Evolutionary conservation across 2,113 vertebrate genomes (phyloP).

Genomic region (Bufo gargarizans): DNA sequence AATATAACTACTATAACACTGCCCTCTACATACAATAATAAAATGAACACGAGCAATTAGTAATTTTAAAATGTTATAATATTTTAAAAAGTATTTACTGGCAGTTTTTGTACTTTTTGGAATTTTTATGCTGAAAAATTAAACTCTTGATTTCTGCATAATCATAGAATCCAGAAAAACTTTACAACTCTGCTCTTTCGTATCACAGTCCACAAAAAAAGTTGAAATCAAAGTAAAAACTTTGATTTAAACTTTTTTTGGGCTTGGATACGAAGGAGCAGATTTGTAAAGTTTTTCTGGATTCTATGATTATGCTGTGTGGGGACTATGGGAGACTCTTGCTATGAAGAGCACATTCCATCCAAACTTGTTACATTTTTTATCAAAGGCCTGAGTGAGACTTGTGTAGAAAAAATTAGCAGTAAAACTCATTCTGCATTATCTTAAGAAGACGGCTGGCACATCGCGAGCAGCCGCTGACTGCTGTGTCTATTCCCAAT

Average conservation of each 20-base stretch:
- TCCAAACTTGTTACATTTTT: slow-evolving; percentile 35
- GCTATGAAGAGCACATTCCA: background rate
- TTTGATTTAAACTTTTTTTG: background rate
- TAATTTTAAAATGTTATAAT: background rate
- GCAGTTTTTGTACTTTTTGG: no score
- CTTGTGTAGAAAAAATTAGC: background rate
- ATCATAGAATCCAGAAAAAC: background rate
- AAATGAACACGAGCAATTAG: background rate
- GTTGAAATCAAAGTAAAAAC: background rate
- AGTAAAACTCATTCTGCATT: slow-evolving; percentile 4
- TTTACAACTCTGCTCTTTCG: background rate
- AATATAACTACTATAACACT: slow-evolving; percentile 18
- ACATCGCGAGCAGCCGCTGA: background rate
- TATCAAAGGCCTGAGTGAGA: background rate
- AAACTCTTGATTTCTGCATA: background rate
- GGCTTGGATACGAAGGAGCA: background rate
- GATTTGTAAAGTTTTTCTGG: background rate
- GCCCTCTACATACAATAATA: background rate
- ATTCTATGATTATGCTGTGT: background rate
- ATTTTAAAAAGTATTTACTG: background rate
- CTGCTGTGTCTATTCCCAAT: slow-evolving; percentile 7
- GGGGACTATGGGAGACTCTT: background rate
- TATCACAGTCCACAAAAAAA: background rate
- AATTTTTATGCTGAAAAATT: background rate
- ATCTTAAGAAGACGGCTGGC: background rate